These are phyloP conservation scores for Scaptomyza hsui DNA, from an alignment of 1,140 invertebrate genomes.

Conservation along the genomic window DNA sequence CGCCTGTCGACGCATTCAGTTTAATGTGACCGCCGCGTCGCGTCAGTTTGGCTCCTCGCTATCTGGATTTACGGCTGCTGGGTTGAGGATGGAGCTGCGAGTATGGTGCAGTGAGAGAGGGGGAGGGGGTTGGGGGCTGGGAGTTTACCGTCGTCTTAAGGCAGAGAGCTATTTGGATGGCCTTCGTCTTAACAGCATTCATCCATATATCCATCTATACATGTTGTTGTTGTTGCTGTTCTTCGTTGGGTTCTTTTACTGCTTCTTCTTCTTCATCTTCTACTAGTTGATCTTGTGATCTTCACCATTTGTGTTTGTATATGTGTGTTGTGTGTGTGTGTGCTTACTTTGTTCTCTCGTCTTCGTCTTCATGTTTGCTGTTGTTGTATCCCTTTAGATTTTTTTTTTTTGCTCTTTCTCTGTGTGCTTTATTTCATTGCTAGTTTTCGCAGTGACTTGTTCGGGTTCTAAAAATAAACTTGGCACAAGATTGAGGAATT, in stretches of 20 bases:
- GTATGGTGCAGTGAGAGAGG: neutral
- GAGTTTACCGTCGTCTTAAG: conserved; percentile 23
- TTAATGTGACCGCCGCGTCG: conserved; percentile 70
- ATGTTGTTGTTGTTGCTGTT: conserved; percentile 44
- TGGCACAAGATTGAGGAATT: conserved; percentile 80
- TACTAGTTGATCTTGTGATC: conserved; percentile 74
- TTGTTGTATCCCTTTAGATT: conserved; percentile 39
- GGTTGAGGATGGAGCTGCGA: conserved; percentile 5
- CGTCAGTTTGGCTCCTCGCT: conserved; percentile 56
- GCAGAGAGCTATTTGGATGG: conserved; percentile 65
- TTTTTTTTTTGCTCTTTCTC: conserved; percentile 24
- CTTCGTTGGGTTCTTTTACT: conserved; percentile 24
- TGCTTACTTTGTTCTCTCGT: conserved; percentile 44
- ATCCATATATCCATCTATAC: conserved; percentile 78
- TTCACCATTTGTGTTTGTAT: conserved; percentile 58
- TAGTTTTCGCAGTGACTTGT: conserved; percentile 66
- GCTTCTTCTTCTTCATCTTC: conserved; percentile 33
- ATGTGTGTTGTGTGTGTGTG: conserved; percentile 55
- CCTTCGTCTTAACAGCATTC: conserved; percentile 79
- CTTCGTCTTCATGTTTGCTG: conserved; percentile 16
- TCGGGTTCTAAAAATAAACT: conserved; percentile 75
- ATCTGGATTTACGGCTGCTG: conserved; percentile 64
- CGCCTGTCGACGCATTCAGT: conserved; percentile 64
- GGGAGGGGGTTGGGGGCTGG: neutral
- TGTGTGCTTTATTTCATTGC: conserved; percentile 68